phyloP scores from a whole-genome alignment of 2,888 invertebrate species.

The Drosophila diplacantha region DNA sequence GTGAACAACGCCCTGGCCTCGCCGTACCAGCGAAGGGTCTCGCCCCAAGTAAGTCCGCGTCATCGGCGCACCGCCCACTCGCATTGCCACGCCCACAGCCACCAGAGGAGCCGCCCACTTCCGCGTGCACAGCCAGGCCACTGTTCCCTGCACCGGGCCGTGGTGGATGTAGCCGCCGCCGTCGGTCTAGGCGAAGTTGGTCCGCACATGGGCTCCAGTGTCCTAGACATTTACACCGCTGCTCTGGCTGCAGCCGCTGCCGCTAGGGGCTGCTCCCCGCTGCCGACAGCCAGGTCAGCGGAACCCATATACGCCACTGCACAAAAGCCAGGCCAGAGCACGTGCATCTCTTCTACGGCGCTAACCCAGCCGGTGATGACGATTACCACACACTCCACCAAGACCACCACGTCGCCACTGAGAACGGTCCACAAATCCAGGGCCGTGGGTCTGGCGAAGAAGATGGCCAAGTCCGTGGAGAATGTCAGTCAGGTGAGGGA shows the following conservation, averaged over 20 bases:
- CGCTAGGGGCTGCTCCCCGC: conserved; percentile 42
- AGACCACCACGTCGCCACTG: conserved; percentile 48
- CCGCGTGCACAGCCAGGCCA: conserved; percentile 33
- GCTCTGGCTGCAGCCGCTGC: conserved; percentile 57
- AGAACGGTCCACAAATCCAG: conserved; percentile 20
- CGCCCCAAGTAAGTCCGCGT: conserved; percentile 72
- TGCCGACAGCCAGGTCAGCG: conserved; percentile 48
- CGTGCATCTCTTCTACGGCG: conserved; percentile 69
- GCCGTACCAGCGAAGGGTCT: conserved; percentile 67
- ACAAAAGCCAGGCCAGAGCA: conserved; percentile 73
- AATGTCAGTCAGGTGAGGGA: conserved; percentile 71
- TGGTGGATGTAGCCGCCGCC: conserved; percentile 64
- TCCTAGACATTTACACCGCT: conserved; percentile 61
- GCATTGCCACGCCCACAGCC: conserved; percentile 55
- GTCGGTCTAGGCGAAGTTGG: conserved; percentile 49
- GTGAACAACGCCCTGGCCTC: conserved; percentile 75
- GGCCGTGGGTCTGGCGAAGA: conserved; percentile 13
- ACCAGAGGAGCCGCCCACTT: conserved; percentile 45
- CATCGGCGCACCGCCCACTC: conserved; percentile 47
- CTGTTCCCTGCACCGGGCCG: conserved; percentile 56
- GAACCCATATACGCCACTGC: conserved; percentile 77
- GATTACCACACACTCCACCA: conserved; percentile 57
- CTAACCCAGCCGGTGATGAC: conserved; percentile 71
- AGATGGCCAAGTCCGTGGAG: conserved; percentile 42
- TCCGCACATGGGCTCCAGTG: conserved; percentile 44